phyloP scores from a whole-genome alignment of 2,888 invertebrate species.

The Torymus aiolomorphi region DNA sequence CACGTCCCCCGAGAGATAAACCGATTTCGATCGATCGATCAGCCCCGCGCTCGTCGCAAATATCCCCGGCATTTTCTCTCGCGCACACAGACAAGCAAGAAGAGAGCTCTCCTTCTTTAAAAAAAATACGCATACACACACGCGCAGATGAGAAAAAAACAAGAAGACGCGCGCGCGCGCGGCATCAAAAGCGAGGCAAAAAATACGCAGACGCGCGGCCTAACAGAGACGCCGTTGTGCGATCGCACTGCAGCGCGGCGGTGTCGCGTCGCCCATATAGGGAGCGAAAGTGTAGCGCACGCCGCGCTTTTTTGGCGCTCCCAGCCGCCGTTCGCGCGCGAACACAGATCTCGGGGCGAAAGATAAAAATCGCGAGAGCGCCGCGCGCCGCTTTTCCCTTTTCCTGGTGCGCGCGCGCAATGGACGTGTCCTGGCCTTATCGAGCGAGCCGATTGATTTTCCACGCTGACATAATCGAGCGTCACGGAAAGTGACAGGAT shows the following conservation, averaged over 20 bases:
- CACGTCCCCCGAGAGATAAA: slow-evolving; percentile 6
- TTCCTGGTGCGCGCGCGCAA: slow-evolving; percentile 45
- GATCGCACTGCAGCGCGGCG: slow-evolving; percentile 46
- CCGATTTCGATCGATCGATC: slow-evolving; percentile 30
- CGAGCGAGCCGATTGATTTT: slow-evolving; percentile 30
- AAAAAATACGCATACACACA: neutral
- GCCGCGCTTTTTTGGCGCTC: slow-evolving; percentile 62
- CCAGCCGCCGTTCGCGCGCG: too few species aligned
- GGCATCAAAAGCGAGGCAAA: neutral
- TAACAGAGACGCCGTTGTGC: slow-evolving; percentile 61
- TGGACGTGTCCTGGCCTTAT: neutral
- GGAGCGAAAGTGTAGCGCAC: slow-evolving; percentile 72
- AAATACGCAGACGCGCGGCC: slow-evolving; percentile 6
- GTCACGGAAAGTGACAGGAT: slow-evolving; percentile 14
- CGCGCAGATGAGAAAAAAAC: neutral
- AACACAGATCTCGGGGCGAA: slow-evolving; percentile 24
- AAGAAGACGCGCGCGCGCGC: neutral
- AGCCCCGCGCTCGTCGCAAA: neutral
- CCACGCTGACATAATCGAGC: slow-evolving; percentile 35
- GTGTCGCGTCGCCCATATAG: slow-evolving; percentile 70
- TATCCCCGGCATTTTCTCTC: neutral
- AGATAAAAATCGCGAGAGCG: slow-evolving; percentile 36
- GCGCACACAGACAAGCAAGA: too few species aligned
- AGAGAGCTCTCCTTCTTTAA: too few species aligned
- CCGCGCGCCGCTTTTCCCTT: slow-evolving; percentile 22